phyloP scores from a whole-genome alignment of 2,888 invertebrate species.

The Oxyscelio sp. region DNA sequence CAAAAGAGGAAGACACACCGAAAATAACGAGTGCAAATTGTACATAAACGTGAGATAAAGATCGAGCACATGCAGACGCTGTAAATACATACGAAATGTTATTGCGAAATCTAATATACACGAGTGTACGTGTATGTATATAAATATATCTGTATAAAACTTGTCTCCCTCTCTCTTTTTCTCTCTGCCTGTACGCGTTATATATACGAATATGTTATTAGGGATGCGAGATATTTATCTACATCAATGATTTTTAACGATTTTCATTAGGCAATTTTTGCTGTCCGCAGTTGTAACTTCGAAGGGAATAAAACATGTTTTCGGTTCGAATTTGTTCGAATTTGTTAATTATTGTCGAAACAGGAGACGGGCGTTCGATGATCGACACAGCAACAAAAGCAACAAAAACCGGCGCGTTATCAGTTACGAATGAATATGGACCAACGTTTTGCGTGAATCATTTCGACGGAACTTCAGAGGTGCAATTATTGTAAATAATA shows the following conservation, averaged over 20 bases:
- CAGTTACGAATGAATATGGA: neutral
- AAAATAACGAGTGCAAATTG: slow-evolving; percentile 61
- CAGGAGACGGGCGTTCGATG: neutral
- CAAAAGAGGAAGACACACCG: slow-evolving; percentile 79
- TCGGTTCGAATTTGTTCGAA: neutral
- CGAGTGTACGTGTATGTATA: slow-evolving; percentile 64
- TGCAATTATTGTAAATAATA: slow-evolving; percentile 16
- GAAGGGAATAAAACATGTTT: neutral
- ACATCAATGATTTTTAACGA: slow-evolving; percentile 32
- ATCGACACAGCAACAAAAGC: no score
- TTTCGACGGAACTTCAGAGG: neutral
- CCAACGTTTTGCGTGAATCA: neutral
- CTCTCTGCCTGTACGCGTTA: slow-evolving; percentile 75
- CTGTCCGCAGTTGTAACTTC: neutral
- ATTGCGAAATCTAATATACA: slow-evolving; percentile 62
- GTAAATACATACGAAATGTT: slow-evolving; percentile 84
- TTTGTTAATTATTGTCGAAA: neutral
- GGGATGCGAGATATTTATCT: slow-evolving; percentile 78
- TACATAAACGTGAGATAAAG: slow-evolving; percentile 74
- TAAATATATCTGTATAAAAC: slow-evolving; percentile 35
- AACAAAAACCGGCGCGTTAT: neutral
- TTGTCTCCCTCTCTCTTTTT: slow-evolving; percentile 57
- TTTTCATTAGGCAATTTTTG: slow-evolving; percentile 38
- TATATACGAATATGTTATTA: slow-evolving; percentile 87
- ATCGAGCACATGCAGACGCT: slow-evolving; percentile 80